Base-by-base conservation (phyloP, 2,888 invertebrate species). In the Caenorhabditis afra region DNA sequence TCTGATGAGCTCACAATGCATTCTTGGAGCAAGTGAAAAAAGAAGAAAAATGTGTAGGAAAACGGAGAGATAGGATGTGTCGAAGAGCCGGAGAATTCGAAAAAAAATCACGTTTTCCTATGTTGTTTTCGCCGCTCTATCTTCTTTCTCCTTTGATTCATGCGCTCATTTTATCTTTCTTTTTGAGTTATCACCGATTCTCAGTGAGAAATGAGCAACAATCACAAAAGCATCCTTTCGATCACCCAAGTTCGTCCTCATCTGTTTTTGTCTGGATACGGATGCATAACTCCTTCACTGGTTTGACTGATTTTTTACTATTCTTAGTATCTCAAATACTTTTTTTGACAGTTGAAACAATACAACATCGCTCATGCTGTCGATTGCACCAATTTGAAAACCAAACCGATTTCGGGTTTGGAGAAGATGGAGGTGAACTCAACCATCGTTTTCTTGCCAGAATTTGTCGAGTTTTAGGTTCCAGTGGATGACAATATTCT, bases 341-440 rank as follows among this genome's bases (percentile, higher is more conserved):
- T n/a, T n/a, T n/a, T n/a, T n/a, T n/a, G n/a, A n/a, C n/a, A 86
- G 85, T 39, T 86, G 18, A 77, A 83, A 61, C 80, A 83, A 67
- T 66, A 77, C 39, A 86, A 86, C 16, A 88, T 89, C 55, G 89
- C 88, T 1, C 86, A 88, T 57, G 86, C 83, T 12, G 87, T 89
- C 8, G 88, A 89, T 68, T 82, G 84, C 45, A 89, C 89, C 11
- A 89, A 89, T 61, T 70, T 89, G 47, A 82, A 84, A 39, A 45
- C 55, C n/a, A 80, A 68, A 49, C 65, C 73, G 2, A 79, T 79
- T 45, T 12, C 62, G 5, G 79, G 79, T 11, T 29, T 79, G 1
- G 73, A 67, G n/a, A 73, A 41, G 41, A 67, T 79, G 16, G 79
- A 79, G 59, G 77, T 76, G 3, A 2, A n/a, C 18, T 39, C 4